Conservation (phyloP, 2,113 vertebrate species). For the Albula glossodonta region DNA sequence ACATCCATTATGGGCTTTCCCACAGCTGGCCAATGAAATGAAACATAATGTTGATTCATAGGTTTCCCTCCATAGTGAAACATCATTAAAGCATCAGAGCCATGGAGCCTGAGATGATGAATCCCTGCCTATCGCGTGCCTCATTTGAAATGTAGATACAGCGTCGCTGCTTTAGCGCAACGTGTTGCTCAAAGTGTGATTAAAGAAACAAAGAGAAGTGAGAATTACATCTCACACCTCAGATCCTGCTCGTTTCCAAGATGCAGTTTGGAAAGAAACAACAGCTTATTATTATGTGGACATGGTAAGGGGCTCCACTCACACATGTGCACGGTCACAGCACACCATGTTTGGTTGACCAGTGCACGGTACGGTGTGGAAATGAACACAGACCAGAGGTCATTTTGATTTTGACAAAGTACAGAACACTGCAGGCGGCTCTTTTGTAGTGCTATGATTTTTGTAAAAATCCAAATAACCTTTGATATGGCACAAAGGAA, state of each 20-base stretch:
- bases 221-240: not conserved
- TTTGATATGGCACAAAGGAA: not conserved
- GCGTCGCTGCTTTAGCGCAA: slow-evolving; percentile 18
- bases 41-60: slow-evolving; percentile 27
- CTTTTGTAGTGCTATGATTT: not conserved
- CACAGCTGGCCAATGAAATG: slow-evolving; percentile 40
- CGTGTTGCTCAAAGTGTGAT: not conserved
- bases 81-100: slow-evolving; percentile 41
- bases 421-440: too few relatives aligned
- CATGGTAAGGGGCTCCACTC: not conserved
- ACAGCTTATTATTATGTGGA: not conserved
- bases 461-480: not conserved
- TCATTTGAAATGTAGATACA: slow-evolving; percentile 21
- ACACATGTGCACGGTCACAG: not conserved
- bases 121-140: slow-evolving; percentile 17
- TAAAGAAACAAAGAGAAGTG: not conserved
- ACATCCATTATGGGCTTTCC: slow-evolving; percentile 45
- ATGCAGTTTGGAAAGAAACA: not conserved
- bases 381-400: not conserved
- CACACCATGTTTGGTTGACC: not conserved
- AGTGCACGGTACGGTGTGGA: not conserved
- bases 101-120: slow-evolving; percentile 27
- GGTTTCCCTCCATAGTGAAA: slow-evolving; percentile 35
- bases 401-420: too few relatives aligned
- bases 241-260: not conserved